Evolutionary conservation across 1,140 invertebrate species (phyloP).

Genomic region (Dendrolimus kikuchii): DNA sequence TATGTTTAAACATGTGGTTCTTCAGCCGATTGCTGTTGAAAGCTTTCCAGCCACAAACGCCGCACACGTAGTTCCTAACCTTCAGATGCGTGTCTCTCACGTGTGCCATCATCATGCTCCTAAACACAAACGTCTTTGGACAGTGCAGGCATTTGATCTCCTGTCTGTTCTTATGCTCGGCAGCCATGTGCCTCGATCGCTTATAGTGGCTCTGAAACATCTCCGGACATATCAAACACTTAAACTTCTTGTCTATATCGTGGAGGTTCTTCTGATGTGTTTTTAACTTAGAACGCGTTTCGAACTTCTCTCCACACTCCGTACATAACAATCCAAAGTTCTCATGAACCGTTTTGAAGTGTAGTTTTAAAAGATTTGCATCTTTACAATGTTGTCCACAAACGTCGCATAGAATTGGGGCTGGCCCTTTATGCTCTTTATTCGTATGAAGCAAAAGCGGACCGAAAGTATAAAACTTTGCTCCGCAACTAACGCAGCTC

Average conservation of each 20-base stretch:
- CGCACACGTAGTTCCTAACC: constrained; percentile 48
- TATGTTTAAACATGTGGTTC: constrained; percentile 63
- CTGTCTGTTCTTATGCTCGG: constrained; percentile 50
- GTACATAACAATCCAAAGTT: constrained; percentile 41
- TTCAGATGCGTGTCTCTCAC: constrained; percentile 52
- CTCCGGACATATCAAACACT: constrained; percentile 42
- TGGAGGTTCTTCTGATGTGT: constrained; percentile 57
- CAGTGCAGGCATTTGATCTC: constrained; percentile 56
- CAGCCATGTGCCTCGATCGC: constrained; percentile 48
- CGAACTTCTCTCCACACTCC: constrained; percentile 54
- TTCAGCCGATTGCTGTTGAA: constrained; percentile 51
- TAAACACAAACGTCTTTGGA: constrained; percentile 57
- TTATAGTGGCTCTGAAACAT: constrained; percentile 56
- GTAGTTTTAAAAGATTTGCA: constrained; percentile 30
- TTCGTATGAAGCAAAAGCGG: constrained; percentile 56
- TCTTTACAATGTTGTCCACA: constrained; percentile 61
- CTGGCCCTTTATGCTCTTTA: constrained; percentile 54
- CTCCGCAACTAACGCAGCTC: constrained; percentile 43
- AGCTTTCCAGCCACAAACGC: constrained; percentile 54
- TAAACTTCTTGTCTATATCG: constrained; percentile 48
- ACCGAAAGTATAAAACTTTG: constrained; percentile 51
- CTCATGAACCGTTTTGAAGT: constrained; percentile 50
- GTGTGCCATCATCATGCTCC: constrained; percentile 64
- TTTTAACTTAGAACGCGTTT: constrained; percentile 42
- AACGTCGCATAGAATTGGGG: constrained; percentile 49